Evolutionary conservation across 2,888 invertebrate species (phyloP), one percentile per base, ranked within the genome.

Genomic region (Nymphalis c-album): DNA sequence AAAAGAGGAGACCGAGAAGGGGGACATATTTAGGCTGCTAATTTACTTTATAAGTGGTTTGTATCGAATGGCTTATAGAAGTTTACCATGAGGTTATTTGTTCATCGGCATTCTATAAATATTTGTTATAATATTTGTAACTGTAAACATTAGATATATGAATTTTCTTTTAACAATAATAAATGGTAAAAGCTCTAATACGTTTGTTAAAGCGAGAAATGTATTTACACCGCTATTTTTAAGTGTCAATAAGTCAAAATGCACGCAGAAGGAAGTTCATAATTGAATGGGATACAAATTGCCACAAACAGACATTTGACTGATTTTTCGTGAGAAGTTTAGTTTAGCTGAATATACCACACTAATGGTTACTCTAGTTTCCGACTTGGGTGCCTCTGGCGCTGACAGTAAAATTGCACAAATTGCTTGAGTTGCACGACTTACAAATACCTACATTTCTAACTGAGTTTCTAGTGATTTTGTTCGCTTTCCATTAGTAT

Each of bases 401-500:
- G 55, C 68, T 73, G 69, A 71, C 71, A 73, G 71, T 73, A 64
- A 71, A 73, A 73, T 73, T 71, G 73, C 73, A 71, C 69, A 70
- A 73, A 73, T 71, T 70, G 73, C 69, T 67, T 53, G 60, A 69
- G 73, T 66, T 71, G 64, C 68, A 70, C 71, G 70, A 70, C 64
- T 71, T 68, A 71, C 67, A 65, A 70, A 71, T 71, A 71, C 68
- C 73, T 73, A 73, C 69, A 71, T 68, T 70, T 73, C 73, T 71
- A 73, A 70, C 73, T 68, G 60, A 70, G 71, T 73, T 71, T 70
- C 70, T 70, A 69, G 71, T 73, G 71, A 73, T 71, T 77, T 78
- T 71, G 77, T 80, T 76, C 75, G 74, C 68, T 73, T 76, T 80
- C 77, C 77, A 80, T 80, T 80, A 78, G 76, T 71, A 68, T 74